Base-by-base conservation (phyloP, 2,888 invertebrate species). In the Tromatobia lineatoria region DNA sequence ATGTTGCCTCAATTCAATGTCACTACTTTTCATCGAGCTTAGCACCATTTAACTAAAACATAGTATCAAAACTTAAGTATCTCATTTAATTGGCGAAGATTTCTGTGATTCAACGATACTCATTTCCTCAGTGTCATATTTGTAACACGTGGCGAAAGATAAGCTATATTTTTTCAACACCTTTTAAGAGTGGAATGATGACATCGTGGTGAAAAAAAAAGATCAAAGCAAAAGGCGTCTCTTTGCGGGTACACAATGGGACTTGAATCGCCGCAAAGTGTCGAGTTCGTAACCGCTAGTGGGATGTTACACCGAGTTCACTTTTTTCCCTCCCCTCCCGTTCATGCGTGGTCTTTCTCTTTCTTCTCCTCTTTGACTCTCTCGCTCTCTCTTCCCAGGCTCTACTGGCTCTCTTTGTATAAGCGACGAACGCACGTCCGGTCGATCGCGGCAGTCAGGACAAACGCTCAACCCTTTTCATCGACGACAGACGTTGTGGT, bases 391-490 rank as follows among this genome's bases (percentile, higher is more conserved):
- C 71, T 52, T 78, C 52, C 78, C 73, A 54, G 54, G 52, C 70
- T 20, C 42, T 3, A 7, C 71, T 82, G 75, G 50, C 79, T 85
- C 29, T 38, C 86, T 87, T 83, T 86, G 87, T 87, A 82, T 70
- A 61, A 47, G 52, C 61, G 50, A 11, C 61, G 34, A 25, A 78
- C 59, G 69, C 75, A 83, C 80, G 73, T 82, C 61, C 80, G 86
- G 81, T 86, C 86, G 78, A 86, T 87, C 73, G 84, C 82, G 73
- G 59, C 79, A 64, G 61, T 70, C 74, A 75, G 57, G 67, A 57
- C 64, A 71, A 84, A 75, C 78, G 79, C 64, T 83, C 85, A 85
- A 83, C 85, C 87, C 86, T 85, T 88, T 87, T 85, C 80, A 86
- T 80, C 82, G 78, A 64, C 80, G 83, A 82, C 80, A 82, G 82